These are phyloP conservation scores for Mesorhabditis sp. DNA, from an alignment of 2,888 invertebrate genomes.

Conservation along the genomic window DNA sequence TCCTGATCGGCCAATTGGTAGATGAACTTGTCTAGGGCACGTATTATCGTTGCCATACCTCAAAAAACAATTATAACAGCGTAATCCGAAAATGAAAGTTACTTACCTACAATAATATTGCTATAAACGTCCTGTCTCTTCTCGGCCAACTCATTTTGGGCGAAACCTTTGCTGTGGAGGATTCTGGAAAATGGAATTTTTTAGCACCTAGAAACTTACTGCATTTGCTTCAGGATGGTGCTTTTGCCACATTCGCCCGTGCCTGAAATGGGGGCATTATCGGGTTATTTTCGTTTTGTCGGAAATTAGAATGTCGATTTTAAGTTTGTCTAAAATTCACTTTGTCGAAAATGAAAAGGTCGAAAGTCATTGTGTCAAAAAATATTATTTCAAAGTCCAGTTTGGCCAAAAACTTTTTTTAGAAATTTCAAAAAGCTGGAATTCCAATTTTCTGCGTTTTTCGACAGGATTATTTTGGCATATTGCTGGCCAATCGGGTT, in stretches of 20 bases:
- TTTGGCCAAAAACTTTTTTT: too few relatives aligned
- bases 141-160: constrained; percentile 18
- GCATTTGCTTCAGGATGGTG: constrained; percentile 39
- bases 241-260: constrained; percentile 41
- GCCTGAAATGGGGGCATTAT: constrained; percentile 16
- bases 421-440: too few relatives aligned
- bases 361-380: too few relatives aligned
- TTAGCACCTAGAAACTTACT: constrained; percentile 19
- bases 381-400: too few relatives aligned
- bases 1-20: constrained; percentile 11
- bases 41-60: constrained; percentile 21
- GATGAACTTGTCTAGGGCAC: constrained; percentile 17
- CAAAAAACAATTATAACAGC: background rate
- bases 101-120: constrained; percentile 19
- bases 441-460: too few relatives aligned
- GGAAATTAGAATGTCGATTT: background rate
- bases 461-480: too few relatives aligned
- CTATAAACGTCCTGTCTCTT: constrained; percentile 24
- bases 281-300: too few relatives aligned
- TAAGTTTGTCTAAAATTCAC: constrained; percentile 8
- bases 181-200: constrained; percentile 18
- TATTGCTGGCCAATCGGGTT: too few relatives aligned
- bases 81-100: background rate
- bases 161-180: constrained; percentile 27
- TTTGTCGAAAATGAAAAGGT: background rate